Evolutionary conservation across 2,113 vertebrate species (phyloP).

Genomic region (Lipotes vexillifer): DNA sequence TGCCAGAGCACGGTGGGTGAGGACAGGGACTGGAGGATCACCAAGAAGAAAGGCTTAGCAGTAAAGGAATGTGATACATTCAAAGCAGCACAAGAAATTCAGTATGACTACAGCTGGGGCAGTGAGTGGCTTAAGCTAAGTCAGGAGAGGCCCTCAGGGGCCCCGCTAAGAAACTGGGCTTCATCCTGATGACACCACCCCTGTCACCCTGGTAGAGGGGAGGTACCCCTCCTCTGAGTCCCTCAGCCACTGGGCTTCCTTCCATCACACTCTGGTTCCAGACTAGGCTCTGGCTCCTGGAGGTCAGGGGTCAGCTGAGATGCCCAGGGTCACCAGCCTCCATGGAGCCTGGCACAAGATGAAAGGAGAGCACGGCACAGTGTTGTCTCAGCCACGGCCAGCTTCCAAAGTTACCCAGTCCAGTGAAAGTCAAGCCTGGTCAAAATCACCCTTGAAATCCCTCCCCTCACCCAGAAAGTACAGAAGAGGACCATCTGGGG

Average conservation of each 20-base stretch:
- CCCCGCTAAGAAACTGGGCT: not conserved
- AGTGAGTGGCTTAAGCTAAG: not conserved
- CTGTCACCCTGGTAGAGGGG: not conserved
- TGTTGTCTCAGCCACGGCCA: not conserved
- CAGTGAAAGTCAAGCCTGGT: not conserved
- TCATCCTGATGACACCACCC: not conserved
- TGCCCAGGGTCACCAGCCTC: not conserved
- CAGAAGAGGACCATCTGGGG: not conserved
- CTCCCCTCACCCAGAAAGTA: not conserved
- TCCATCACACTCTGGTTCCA: not conserved
- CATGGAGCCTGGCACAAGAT: not conserved
- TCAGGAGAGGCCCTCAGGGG: not conserved
- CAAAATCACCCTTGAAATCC: not conserved
- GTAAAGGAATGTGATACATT: not conserved
- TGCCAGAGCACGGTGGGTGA: not conserved
- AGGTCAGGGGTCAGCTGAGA: no score
- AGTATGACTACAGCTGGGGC: no score
- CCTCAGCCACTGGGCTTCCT: not conserved
- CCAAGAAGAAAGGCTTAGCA: not conserved
- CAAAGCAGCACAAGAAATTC: not conserved
- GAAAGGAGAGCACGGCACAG: accelerated
- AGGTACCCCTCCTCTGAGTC: not conserved
- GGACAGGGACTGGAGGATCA: not conserved
- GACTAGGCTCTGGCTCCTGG: not conserved
- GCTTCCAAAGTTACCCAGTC: not conserved